Base-by-base conservation (phyloP, 2,113 vertebrate genomes). In the Ariopsis seemanni region DNA sequence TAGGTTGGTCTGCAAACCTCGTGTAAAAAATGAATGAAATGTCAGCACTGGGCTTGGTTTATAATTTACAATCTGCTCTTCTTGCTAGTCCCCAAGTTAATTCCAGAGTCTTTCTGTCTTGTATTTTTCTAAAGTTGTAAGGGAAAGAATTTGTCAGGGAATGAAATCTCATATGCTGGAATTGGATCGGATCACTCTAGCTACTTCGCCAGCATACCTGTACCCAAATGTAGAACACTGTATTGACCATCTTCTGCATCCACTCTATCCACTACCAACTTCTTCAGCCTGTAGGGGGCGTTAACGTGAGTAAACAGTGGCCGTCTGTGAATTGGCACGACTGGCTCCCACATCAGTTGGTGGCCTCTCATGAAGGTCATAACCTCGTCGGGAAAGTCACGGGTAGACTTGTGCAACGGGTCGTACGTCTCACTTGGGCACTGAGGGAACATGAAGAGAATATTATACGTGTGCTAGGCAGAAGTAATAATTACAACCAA, bases 381-480 rank as follows among this genome's bases (percentile, higher is more conserved):
- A 90, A 97, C 93, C 30, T 97, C 96, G 0, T 97, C 97, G 0
- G 97, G 95, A 52, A 97, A 96, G 90, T 97, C 96, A 82, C 94
- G 94, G 57, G 97, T 97, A 89, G 97, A 97, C 84, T 93, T 95
- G 91, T 96, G 92, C 11, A 95, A 93, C 0, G 95, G 93, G 85
- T 97, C 96, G 3, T 97, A 97, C 0, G 96, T 97, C 94, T 96
- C 95, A 0, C 96, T 97, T 86, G 97, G 97, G 92, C 97, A 97
- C 97, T 97, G 90, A 0, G 5, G 30, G 30, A 71, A 79, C n/a
- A 75, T 22, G 57, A 84, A 71, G 4, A 27, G 27, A 63, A 18
- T 57, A 9, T 71, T 34, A 62, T 7, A 53, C 42, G 50, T 60
- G 4, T 25, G 25, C 11, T 63, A 1, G 10, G n/a, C 14, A 27